Percentiles rank a stretch among this genome's conserved stretches.
Evolutionary conservation across 2,797 vertebrate genomes (phyloP).

Genomic region (Hydrophis major): DNA sequence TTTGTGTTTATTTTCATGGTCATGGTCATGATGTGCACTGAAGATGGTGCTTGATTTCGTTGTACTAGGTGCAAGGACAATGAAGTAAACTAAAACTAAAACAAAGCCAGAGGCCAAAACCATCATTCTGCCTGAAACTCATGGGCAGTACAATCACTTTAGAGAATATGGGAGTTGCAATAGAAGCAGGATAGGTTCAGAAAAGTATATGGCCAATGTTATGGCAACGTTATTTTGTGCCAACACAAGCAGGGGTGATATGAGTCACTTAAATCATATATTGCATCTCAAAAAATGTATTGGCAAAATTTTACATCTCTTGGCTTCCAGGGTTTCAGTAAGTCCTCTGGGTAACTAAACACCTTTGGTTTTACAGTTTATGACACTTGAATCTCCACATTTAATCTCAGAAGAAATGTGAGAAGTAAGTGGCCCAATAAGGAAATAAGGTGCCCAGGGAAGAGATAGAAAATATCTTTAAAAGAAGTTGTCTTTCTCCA

Average conservation of each 20-base stretch:
- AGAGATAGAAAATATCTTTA: not conserved
- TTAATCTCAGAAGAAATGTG: not conserved
- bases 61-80: too few species aligned
- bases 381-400: not conserved
- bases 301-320: not conserved
- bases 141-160: not conserved
- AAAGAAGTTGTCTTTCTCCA: not conserved
- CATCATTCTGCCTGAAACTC: not conserved
- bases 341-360: not conserved
- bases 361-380: not conserved
- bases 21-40: too few species aligned
- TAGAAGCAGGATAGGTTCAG: not conserved
- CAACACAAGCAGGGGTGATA: not conserved
- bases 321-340: not conserved
- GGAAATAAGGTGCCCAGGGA: not conserved
- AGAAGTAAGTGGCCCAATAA: not conserved
- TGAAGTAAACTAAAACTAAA: not conserved
- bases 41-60: too few species aligned
- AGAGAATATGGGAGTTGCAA: not conserved
- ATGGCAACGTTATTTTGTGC: not conserved
- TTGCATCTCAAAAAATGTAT: not conserved
- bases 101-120: not conserved
- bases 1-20: too few species aligned
- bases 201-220: not conserved
- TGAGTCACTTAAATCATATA: not conserved